Base-by-base conservation (phyloP, 2,113 vertebrate species). In the Chauna torquata region DNA sequence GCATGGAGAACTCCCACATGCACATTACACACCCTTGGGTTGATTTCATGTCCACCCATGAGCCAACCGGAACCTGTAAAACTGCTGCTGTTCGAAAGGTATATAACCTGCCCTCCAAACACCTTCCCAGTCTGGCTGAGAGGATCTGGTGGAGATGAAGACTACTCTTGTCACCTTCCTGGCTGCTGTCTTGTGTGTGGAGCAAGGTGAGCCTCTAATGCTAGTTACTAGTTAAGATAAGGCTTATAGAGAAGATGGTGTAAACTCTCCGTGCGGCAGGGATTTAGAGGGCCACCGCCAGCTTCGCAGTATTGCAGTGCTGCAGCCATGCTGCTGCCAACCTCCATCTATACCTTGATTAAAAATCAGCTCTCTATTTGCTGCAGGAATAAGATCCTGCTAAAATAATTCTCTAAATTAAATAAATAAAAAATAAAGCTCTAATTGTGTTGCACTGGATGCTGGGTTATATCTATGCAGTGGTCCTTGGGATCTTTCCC, bases 61-160 rank as follows among this genome's bases (percentile, higher is more conserved):
- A 89, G 77, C 75, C 42, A 10, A 1, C 22, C 36, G 69, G 84
- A 97, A 91, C 91, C 92, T 94, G 94, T 97, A 94, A 85, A 93
- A 97, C 95, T 58, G 94, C 93, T 82, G 91, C 24, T 3, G 1
- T 72, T 36, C 71, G 65, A 61, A 71, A 90, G 90, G 36, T 97
- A 97, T 97, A 96, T 90, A 97, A 94, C 62, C 94, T 94, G 87
- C 20, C 66, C 61, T 95, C 66, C 78, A 28, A 92, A 44, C 14
- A 17, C 7, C 80, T 94, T 13, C 80, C 44, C 77, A 78, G 40
- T 6, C 9, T 2, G 1, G 50, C 36, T 6, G 76, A 86, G 88
- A 90, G 34, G 24, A 81, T 38, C 72, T 64, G 65, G 23, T 77
- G 81, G 94, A 92, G 88, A 97, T 97, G 96, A 94, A 36, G 71